Evolutionary conservation across 2,797 vertebrate genomes (phyloP).

Genomic region (Scarus forsteni): DNA sequence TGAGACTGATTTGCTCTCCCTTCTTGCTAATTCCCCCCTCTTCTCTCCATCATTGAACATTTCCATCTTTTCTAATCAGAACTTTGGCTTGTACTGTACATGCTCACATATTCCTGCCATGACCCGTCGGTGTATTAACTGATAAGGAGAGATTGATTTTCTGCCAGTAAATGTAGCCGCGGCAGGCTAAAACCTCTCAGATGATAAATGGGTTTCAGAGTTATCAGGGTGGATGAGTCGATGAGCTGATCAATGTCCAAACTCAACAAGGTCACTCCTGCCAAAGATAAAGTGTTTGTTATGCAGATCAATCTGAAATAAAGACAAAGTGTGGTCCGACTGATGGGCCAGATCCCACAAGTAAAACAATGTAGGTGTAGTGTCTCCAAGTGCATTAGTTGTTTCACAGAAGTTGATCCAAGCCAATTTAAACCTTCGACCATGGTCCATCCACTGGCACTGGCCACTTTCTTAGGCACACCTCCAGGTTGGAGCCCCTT

Average conservation of each 20-base stretch:
- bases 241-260: slow-evolving; percentile 76
- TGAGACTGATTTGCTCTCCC: slow-evolving; percentile 19
- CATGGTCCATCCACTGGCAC: too few species aligned
- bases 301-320: slow-evolving; percentile 59
- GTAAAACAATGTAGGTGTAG: not conserved
- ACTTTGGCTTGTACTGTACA: slow-evolving; percentile 55
- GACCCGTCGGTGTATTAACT: slow-evolving; percentile 68
- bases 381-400: too few species aligned
- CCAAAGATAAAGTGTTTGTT: slow-evolving; percentile 60
- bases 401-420: too few species aligned
- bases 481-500: too few species aligned
- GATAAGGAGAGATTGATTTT: slow-evolving; percentile 81
- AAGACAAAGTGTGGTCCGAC: slow-evolving; percentile 23
- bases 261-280: slow-evolving; percentile 72
- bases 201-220: slow-evolving; percentile 78
- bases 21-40: not conserved
- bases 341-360: not conserved
- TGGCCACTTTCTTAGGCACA: too few species aligned
- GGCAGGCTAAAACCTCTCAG: slow-evolving; percentile 55
- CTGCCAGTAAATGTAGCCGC: slow-evolving; percentile 64
- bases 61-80: slow-evolving; percentile 65
- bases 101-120: slow-evolving; percentile 63
- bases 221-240: slow-evolving; percentile 69
- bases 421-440: too few species aligned
- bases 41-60: slow-evolving; percentile 28